Evolutionary conservation across 2,888 invertebrate genomes (phyloP), one percentile per base, ranked within the genome.

Genomic region (Tenthredo scrophulariae): DNA sequence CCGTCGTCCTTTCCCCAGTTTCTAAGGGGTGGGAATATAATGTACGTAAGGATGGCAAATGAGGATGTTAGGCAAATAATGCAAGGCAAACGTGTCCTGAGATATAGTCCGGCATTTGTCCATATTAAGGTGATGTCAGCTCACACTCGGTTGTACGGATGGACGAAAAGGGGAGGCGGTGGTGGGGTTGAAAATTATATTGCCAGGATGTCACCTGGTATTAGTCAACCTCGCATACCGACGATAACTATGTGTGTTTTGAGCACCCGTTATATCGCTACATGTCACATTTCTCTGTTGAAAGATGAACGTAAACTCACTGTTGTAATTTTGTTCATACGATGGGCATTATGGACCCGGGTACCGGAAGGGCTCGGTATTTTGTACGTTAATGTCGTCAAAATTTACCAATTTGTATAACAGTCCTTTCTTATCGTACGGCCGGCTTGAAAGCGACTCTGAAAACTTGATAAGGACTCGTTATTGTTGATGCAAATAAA

Each of bases 41-140:
- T 88, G 88, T 87, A 87, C 87, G 89, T 88, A 90, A 90, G 90
- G 87, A 89, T 89, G 88, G 91, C 89, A 91, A 91, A 91, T 90
- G 90, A 90, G 89, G 88, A 90, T 88, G 90, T 91, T 91, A 90
- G 89, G 89, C 91, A 91, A 92, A 92, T 92, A 92, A 92, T 92
- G 92, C 90, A 92, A 91, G 91, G 91, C 90, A 92, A 92, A 92
- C 91, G 89, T 89, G 88, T 85, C 87, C 89, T 90, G 91, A 92
- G 90, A 92, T 92, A 92, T 92, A 90, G 88, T 90, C 89, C 87
- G 87, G 89, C 92, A 92, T 93, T 92, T 92, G 92, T 92, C 90
- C 91, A 91, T 91, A 91, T 93, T 92, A 93, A 91, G 90, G 88
- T 85, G 86, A 86, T 85, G 86, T 85, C 87, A 84, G 83, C 83